Conservation (phyloP, 1,140 invertebrate genomes). For the Bombus breviceps region DNA sequence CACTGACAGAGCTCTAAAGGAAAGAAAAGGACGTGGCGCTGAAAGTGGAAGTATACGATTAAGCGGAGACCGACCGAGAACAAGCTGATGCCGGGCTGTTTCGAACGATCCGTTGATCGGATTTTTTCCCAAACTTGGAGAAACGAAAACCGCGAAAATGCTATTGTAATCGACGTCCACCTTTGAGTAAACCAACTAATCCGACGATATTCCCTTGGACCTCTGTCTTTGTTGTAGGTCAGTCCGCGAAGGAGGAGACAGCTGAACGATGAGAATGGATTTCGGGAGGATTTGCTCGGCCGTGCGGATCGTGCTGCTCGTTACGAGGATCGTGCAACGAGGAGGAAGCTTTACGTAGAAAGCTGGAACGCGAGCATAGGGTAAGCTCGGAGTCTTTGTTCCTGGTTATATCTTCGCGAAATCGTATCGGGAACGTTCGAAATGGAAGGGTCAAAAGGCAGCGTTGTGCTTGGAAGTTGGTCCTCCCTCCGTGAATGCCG, state of each 20-base stretch:
- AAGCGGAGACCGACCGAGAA: neutral
- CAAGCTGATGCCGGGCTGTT: neutral
- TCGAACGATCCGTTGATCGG: neutral
- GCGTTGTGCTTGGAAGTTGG: conserved; percentile 22
- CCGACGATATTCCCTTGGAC: conserved; percentile 8
- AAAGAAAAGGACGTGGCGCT: neutral
- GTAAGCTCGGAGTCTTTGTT: neutral
- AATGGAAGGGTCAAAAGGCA: conserved; percentile 26
- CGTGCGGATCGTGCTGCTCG: neutral
- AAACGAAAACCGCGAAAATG: neutral
- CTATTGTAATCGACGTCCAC: conserved; percentile 45
- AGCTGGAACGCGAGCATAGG: neutral
- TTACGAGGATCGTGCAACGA: neutral
- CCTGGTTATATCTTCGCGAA: neutral
- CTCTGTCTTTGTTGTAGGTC: neutral
- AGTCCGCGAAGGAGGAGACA: neutral
- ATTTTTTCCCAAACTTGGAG: neutral
- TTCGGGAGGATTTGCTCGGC: conserved; percentile 4
- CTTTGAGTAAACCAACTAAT: conserved; percentile 26
- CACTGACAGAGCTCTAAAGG: neutral
- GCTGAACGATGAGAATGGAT: neutral
- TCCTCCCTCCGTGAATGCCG: conserved; percentile 54
- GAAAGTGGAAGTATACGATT: too few species aligned
- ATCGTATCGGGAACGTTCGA: neutral
- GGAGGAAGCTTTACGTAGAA: neutral